Base-by-base conservation (phyloP, 2,113 vertebrate species). In the Perca fluviatilis region DNA sequence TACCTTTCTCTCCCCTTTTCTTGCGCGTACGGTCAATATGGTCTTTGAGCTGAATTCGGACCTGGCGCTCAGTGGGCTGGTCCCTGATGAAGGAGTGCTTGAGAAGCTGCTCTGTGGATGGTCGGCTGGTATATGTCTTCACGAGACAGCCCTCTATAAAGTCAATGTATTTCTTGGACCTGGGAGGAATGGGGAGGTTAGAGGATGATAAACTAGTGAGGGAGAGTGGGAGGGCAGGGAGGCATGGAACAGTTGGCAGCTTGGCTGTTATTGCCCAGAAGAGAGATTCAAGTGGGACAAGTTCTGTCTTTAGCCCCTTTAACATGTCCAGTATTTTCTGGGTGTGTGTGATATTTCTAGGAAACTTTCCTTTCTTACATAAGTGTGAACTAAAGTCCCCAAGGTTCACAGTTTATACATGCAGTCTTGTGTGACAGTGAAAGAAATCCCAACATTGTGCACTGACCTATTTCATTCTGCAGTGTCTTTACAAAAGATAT, bases 151-250 rank as follows among this genome's bases (percentile, higher is more conserved):
- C 97, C 85, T 98, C 97, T 21, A 98, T 97, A 89, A 98, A 98
- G 93, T 98, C 97, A 4, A 97, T 97, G 88, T 98, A 98, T 87
- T 97, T 98, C 92, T 98, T 98, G 60, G 97, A 98, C 97, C 97
- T 98, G 89, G 60, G 50, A 65, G 16, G 25, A 87, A 40, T n/a
- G 64, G 67, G 73, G 69, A 85, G 67, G 62, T 74, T 49, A 86
- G 68, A 74, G 71, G 62, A 77, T 18, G 23, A 68, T 21, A 47
- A 76, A 78, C 21, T 46, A 69, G 68, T 63, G 27, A 64, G 82
- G 58, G 19, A 46, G 30, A 47, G 49, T 3, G 14, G 43, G 47
- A 50, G 49, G 23, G 47, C 10, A 4, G 46, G 49, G 43, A 81
- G 57, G 23, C 16, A 62, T 43, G 30, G 27, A 67, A 61, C 21